Evolutionary conservation across 2,797 vertebrate species (phyloP).

Genomic region (Champsocephalus esox): DNA sequence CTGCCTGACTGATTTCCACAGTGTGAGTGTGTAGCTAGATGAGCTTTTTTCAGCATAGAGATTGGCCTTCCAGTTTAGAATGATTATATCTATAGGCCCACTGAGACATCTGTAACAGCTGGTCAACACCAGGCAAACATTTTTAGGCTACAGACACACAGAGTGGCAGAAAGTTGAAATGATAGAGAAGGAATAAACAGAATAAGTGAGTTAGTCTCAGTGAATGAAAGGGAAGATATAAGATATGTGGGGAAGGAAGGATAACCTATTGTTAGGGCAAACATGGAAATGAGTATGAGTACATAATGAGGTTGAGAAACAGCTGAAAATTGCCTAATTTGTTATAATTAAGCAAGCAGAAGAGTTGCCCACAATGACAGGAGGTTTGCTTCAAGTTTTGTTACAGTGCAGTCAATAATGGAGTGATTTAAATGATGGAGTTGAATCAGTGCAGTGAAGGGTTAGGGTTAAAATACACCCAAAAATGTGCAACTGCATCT

Average conservation of each 20-base stretch:
- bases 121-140: constrained; percentile 55
- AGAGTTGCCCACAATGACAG: background rate
- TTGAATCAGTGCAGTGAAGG: background rate
- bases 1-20: constrained; percentile 13
- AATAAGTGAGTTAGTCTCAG: constrained; percentile 25
- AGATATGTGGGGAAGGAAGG: constrained; percentile 10
- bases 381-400: background rate
- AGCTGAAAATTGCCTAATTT: constrained; percentile 26
- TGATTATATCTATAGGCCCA: constrained; percentile 65
- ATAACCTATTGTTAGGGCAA: constrained; percentile 41
- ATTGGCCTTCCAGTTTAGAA: constrained; percentile 42
- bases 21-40: constrained; percentile 32
- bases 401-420: constrained; percentile 1
- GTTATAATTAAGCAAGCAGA: constrained; percentile 27
- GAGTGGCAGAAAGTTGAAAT: constrained; percentile 44
- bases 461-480: too few species aligned
- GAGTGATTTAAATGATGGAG: constrained; percentile 5
- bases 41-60: constrained; percentile 50
- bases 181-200: constrained; percentile 48
- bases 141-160: constrained; percentile 45
- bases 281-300: constrained; percentile 12
- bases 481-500: background rate
- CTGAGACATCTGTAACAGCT: constrained; percentile 66
- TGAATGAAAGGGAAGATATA: constrained; percentile 43
- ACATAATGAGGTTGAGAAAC: constrained; percentile 11